These are phyloP conservation scores for Phylloscopus trochiloides DNA, from an alignment of 2,113 vertebrate species.

Conservation along the genomic window DNA sequence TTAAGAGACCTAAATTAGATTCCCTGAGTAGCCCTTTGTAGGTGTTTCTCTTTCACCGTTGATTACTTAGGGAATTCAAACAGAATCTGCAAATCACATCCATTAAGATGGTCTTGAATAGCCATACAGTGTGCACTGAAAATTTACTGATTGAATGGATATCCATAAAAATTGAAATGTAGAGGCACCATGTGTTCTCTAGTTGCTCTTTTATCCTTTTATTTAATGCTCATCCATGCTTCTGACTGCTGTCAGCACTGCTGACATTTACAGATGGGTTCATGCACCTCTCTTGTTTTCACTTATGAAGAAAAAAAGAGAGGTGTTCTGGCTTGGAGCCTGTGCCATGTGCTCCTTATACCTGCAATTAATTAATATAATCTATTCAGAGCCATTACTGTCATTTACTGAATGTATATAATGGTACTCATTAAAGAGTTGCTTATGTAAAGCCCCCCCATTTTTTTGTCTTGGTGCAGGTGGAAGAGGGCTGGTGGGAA, in stretches of 20 bases:
- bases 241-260: not conserved
- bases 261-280: not conserved
- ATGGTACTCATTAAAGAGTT: not conserved
- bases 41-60: not conserved
- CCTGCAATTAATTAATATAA: not conserved
- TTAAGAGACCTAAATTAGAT: not conserved
- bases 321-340: not conserved
- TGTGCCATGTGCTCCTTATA: not conserved
- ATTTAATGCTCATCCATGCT: not conserved
- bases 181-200: not conserved
- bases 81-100: not conserved
- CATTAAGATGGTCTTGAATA: not conserved
- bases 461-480: constrained; percentile 72
- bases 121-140: not conserved
- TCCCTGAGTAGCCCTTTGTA: not conserved
- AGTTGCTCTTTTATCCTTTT: not conserved
- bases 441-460: not conserved
- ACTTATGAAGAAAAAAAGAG: not conserved
- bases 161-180: not conserved
- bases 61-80: not conserved
- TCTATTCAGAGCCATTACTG: not conserved
- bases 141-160: not conserved
- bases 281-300: not conserved
- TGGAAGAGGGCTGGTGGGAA: constrained; percentile 99
- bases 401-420: not conserved